Base-by-base conservation (phyloP, 2,797 vertebrate genomes). In the Eulemur albifrons region DNA sequence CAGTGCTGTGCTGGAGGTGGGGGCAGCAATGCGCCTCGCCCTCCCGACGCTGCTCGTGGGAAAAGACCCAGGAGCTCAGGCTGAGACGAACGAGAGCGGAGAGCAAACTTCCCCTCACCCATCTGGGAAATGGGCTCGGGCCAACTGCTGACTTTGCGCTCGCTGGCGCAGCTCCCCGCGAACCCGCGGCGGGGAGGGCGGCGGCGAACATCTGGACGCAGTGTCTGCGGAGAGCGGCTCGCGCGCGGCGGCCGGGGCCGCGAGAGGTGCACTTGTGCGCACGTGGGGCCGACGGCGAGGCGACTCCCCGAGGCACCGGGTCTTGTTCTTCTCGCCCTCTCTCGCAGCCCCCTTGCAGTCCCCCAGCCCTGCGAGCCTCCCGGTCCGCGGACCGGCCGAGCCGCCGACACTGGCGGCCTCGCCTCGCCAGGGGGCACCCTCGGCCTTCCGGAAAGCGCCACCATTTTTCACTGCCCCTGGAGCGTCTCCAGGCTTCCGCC, bases 351-450 rank as follows among this genome's bases (percentile, higher is more conserved):
- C 73, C 21, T 25, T 30, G 52, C 27, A 38, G 52, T 35, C 38
- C 40, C 18, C 15, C 27, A 14, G 11, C 23, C 23, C 61, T 17
- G 40, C 57, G 57, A 18, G 32, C 48, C 8, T 35, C 30, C 63
- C 43, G 0, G 5, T 52, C 86, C 52, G 9, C 65, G 7, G 59
- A 32, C 52, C 13, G 38, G 17, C 61, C 13, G 65, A 86, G 87
- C 72, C 82, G 30, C 84, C 7, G 10, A 80, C 93, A 96, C 81
- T 93, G 82, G 86, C 94, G 59, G 75, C 80, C 77, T 40, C 72
- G 90, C 76, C 73, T 97, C 98, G 94, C 98, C 97, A 98, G 98
- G 89, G 98, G 97, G 97, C 98, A 95, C 96, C 94, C 86, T 97
- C 89, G 96, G 32, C 84, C 96, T 96, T 97, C 96, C 80, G 91